Conservation (phyloP, 2,888 invertebrate genomes). For the Tenodera sinensis region DNA sequence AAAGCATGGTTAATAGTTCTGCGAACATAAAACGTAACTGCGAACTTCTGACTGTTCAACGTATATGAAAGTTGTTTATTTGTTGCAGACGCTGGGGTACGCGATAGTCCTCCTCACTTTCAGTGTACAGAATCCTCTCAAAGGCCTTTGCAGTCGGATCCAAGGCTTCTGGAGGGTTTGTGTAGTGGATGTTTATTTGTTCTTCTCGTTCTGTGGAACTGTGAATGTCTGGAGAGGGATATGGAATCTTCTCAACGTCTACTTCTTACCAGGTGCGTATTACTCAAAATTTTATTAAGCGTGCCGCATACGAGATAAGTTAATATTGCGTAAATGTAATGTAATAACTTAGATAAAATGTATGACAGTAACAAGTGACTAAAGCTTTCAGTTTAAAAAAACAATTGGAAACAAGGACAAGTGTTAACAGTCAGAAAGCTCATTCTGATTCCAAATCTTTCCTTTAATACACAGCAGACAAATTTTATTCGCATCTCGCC, state of each 20-base stretch:
- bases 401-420: no score
- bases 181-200: conserved; percentile 71
- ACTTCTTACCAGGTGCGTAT: conserved; percentile 66
- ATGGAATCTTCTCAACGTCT: conserved; percentile 76
- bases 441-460: no score
- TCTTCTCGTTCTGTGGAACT: conserved; percentile 74
- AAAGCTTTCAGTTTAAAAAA: no score
- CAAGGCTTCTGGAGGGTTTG: conserved; percentile 64
- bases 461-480: no score
- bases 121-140: conserved; percentile 68
- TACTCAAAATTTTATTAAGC: not conserved
- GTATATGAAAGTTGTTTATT: not conserved
- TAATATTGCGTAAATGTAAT: no score
- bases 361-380: no score
- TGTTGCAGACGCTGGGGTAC: conserved; percentile 68
- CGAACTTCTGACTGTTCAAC: not conserved
- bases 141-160: conserved; percentile 64
- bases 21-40: no score
- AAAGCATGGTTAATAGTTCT: not conserved
- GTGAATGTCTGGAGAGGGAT: conserved; percentile 87
- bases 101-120: conserved; percentile 68
- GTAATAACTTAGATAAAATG: no score
- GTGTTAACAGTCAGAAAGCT: no score
- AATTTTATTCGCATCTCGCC: no score
- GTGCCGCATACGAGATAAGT: no score